Conservation (phyloP, 2,888 invertebrate species). For the Trimorus sp. region DNA sequence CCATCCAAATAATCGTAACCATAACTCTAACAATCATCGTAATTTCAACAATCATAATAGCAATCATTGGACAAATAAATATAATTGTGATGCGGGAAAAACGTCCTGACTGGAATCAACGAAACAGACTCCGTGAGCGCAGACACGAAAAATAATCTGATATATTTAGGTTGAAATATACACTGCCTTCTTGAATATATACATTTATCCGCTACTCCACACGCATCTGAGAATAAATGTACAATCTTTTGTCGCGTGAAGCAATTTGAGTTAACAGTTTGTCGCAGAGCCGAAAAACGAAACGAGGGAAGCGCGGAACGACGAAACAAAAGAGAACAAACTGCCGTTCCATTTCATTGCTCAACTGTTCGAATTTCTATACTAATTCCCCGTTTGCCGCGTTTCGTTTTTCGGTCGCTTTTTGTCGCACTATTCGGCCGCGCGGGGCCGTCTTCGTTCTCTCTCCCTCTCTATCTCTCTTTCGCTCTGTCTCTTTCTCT, state of each 20-base stretch:
- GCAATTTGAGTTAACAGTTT: slow-evolving; percentile 39
- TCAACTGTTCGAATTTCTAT: too few species aligned
- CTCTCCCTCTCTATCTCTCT: slow-evolving; percentile 8
- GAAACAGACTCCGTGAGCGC: slow-evolving; percentile 54
- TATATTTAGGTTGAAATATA: slow-evolving; percentile 78
- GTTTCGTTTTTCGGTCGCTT: slow-evolving; percentile 6
- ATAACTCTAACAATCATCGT: too few species aligned
- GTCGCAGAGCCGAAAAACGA: not conserved
- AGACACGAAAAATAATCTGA: slow-evolving; percentile 79
- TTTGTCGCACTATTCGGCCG: slow-evolving; percentile 20
- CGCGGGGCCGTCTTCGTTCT: not conserved
- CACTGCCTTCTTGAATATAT: slow-evolving; percentile 74
- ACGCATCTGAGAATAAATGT: slow-evolving; percentile 60
- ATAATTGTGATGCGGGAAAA: too few species aligned
- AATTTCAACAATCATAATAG: too few species aligned
- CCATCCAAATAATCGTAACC: too few species aligned
- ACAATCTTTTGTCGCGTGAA: slow-evolving; percentile 60
- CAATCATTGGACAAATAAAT: too few species aligned
- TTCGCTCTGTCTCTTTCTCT: not conserved
- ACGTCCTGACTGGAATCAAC: slow-evolving; percentile 18
- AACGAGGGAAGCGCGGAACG: too few species aligned
- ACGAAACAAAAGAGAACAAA: too few species aligned
- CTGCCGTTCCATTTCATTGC: too few species aligned
- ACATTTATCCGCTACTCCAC: slow-evolving; percentile 69
- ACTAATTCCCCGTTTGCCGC: slow-evolving; percentile 1